These are phyloP conservation scores for Lagenorhynchus albirostris DNA, from an alignment of 2,113 vertebrate genomes.

Conservation along the genomic window DNA sequence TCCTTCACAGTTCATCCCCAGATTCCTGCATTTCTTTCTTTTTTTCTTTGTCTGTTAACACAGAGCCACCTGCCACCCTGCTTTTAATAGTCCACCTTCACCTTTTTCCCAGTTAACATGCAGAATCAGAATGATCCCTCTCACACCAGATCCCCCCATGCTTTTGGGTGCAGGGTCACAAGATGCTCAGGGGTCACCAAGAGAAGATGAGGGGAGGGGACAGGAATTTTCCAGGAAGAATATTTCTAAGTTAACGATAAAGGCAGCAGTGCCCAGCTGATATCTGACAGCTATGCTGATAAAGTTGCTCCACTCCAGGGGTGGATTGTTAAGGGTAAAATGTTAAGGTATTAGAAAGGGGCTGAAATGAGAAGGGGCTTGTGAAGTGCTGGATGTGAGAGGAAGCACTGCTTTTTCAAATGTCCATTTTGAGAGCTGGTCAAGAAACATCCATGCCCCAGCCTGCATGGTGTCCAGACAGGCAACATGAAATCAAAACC, in stretches of 20 bases:
- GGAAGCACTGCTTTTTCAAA: not conserved
- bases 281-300: not conserved
- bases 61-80: not conserved
- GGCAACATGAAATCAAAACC: not conserved
- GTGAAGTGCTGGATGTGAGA: not conserved
- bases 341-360: not conserved
- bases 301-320: not conserved
- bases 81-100: not conserved
- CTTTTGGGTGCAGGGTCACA: not conserved
- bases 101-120: not conserved
- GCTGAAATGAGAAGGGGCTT: not conserved
- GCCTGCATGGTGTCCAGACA: not conserved
- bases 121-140: not conserved
- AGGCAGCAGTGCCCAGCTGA: not conserved
- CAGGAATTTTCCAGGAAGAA: not conserved
- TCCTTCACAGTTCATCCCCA: not conserved
- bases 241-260: not conserved
- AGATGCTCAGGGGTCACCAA: not conserved
- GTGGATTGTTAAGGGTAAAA: not conserved
- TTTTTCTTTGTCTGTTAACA: not conserved
- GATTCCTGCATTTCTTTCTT: not conserved
- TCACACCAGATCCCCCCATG: not conserved
- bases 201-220: not conserved
- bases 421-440: not conserved
- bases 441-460: not conserved